These are phyloP conservation scores for Labeo catla DNA, from an alignment of 2,113 vertebrate species.

Conservation along the genomic window DNA sequence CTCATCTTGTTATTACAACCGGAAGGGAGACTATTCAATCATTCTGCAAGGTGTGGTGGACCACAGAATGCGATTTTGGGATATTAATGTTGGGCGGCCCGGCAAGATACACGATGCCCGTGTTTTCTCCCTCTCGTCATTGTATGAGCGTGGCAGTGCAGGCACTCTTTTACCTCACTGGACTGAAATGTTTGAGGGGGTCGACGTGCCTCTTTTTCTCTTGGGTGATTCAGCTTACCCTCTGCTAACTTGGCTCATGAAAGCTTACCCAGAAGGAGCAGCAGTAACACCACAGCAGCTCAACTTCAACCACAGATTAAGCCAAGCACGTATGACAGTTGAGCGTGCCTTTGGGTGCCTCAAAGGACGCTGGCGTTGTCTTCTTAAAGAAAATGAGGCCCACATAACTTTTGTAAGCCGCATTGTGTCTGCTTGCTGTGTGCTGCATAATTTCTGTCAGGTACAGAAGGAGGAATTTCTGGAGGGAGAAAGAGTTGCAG, in stretches of 20 bases:
- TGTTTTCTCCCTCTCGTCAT: slow-evolving; percentile 8
- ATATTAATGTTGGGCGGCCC: slow-evolving; percentile 30
- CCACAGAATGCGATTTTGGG: slow-evolving; percentile 13
- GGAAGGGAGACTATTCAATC: slow-evolving; percentile 25
- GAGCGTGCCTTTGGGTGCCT: too few species aligned
- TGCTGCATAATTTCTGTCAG: slow-evolving; percentile 16
- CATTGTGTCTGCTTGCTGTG: too few species aligned
- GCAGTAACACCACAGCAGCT: too few species aligned
- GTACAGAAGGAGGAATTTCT: neutral
- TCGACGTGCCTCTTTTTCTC: neutral
- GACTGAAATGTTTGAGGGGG: slow-evolving; percentile 4
- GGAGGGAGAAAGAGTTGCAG: slow-evolving; percentile 1
- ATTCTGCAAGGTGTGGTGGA: slow-evolving; percentile 44
- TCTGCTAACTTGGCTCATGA: too few species aligned
- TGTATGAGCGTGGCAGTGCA: neutral
- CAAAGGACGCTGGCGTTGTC: too few species aligned
- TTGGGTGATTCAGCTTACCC: slow-evolving; percentile 27
- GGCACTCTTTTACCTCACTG: slow-evolving; percentile 32
- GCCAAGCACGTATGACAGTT: too few species aligned
- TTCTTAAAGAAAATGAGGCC: too few species aligned
- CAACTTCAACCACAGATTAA: too few species aligned
- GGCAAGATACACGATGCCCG: slow-evolving; percentile 19
- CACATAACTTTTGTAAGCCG: too few species aligned
- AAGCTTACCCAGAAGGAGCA: too few species aligned
- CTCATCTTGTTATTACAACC: slow-evolving; percentile 10